Base-by-base conservation (phyloP, 1,140 invertebrate species). In the Philotrypesis tridentata region DNA sequence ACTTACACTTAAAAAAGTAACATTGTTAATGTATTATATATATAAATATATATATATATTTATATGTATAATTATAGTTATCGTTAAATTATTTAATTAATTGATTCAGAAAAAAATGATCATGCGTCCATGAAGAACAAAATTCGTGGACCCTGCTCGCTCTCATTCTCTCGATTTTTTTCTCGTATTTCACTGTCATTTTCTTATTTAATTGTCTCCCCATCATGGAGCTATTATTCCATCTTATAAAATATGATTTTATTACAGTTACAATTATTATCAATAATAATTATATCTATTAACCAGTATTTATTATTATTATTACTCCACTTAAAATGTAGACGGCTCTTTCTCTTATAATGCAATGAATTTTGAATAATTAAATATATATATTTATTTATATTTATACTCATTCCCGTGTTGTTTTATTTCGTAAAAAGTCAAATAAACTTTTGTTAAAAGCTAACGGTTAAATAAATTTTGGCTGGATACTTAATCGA, bases 161-260 rank as follows among this genome's bases (percentile, higher is more conserved):
- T 76, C 68, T 77, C 14, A 48, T 83, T 77, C 33, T 77, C 21
- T 72, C 67, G 71, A 60, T 40, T 78, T 79, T 60, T 78, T 68
- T 79, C 25, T 29, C 21, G 6, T n/a, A 7, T 72, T 76, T 79
- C 23, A 27, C 12, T 80, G 70, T 76, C 33, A 82, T 78, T 74
- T 80, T 86, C 65, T 82, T 85, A 84, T 40, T 75, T 68, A 79
- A 83, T 86, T 85, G 43, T 67, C 84, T 75, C 61, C 79, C 82
- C 83, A 85, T 65, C 14, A 61, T 8, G 5, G 77, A 79, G 82
- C 77, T 83, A 85, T 71, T 82, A 82, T 80, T 88, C 87, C 79
- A 87, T 87, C 84, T 90, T 89, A 86, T 92, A 86, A 85, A 89
- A 86, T 87, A 88, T 85, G 79, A 85, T 84, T 85, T 86, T 65